Evolutionary conservation across 2,113 vertebrate genomes (phyloP), one percentile per base, ranked within the genome.

Genomic region (Proteles cristata): DNA sequence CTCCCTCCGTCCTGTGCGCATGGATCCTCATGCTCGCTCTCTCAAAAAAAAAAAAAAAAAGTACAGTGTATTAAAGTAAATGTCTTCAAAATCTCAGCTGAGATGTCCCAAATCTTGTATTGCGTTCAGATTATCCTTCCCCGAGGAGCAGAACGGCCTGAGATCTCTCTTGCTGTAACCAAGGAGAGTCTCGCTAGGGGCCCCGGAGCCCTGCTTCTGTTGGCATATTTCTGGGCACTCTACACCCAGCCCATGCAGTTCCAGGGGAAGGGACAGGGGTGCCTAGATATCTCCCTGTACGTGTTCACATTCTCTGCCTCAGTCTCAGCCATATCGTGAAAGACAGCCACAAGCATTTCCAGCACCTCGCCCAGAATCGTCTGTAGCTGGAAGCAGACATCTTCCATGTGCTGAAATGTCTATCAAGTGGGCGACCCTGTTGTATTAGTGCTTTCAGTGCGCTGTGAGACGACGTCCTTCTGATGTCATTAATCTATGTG

Each of bases 191-290:
- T 26, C 23, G 4, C 21, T 0, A 0, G 10, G n/a, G 28, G 6
- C 12, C 5, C 63, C 4, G 1, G 4, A 7, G 1, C 31, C 0
- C 48, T 0, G 28, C 43, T 84, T 25, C 39, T 4, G 0, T 28
- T 55, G 11, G 14, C 33, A 1, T 16, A 12, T 45, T 45, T 19
- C 82, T 45, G 90, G 76, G 28, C 23, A 3, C 35, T 17, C n/a
- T 33, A 2, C 16, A 1, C 28, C 7, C 16, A 28, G 61, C 31
- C 50, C 5, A 1, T 43, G 83, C 6, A 1, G 0, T 19, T 77
- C 15, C 1, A 12, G 48, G 58, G 55, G 3, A 17, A 3, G 0
- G 9, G 39, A 39, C 39, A 39, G 88, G 8, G 9, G 16, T 16
- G 58, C 35, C 23, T 53, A 16, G 28, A 80, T 48, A 0, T 66